Base-by-base conservation (phyloP, 2,888 invertebrate species). In the Lomographa bimaculata region DNA sequence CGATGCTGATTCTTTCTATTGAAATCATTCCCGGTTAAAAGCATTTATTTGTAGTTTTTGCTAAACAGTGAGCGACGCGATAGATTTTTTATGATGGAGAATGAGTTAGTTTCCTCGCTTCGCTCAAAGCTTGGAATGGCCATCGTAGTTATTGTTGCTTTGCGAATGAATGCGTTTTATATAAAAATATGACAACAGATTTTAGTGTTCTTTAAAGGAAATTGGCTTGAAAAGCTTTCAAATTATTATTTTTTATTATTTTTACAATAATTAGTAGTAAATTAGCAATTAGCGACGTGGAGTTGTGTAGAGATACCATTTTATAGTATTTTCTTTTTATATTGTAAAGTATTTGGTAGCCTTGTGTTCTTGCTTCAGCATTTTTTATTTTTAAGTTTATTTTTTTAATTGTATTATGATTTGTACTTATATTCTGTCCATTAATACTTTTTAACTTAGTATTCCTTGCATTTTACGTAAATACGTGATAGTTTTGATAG, bases 261-360 rank as follows among this genome's bases (percentile, higher is more conserved):
- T 18, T 23, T 17, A 5, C 2, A 3, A 45, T 18, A 39, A 45
- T 42, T 49, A 48, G 8, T 44, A 40, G 52, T 59, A 49, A 63
- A 42, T 58, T 79, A 81, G 78, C 84, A 77, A 84, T 82, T 84
- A 85, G 83, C 81, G 79, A 71, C 67, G 75, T 72, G 74, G 52
- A 54, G 53, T 62, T 55, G 57, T 52, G 46, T 33, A 40, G 18
- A 24, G 19, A 21, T 41, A 41, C 56, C 52, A 57, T 45, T 54
- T 44, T 61, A 58, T 62, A 60, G 55, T 69, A 70, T 71, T 54
- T 40, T 60, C 54, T 60, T 60, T 63, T 64, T 63, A 57, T 57
- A 57, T 64, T 63, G 60, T 68, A 57, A 37, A 51, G 30, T 53
- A 40, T 65, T 54, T 67, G 46, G 52, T 65, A 57, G 46, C 54